phyloP scores from a whole-genome alignment of 2,113 vertebrate species.

The Leptodactylus fuscus region DNA sequence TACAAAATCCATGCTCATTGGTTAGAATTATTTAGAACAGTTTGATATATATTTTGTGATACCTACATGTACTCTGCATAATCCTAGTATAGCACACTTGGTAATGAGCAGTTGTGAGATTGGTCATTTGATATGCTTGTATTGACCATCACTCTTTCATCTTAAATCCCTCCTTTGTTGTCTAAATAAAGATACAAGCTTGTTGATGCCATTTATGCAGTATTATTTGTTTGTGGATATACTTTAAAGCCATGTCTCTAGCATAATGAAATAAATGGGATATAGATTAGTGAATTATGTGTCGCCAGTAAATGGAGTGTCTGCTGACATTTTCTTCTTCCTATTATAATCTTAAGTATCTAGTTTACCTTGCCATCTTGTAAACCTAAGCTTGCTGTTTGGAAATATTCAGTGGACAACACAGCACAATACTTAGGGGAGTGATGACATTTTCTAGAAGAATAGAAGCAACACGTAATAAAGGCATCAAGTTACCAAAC shows the following conservation, averaged over 20 bases:
- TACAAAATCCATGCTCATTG: too few species aligned
- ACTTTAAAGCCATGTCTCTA: slow-evolving; percentile 22
- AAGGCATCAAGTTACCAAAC: slow-evolving; percentile 44
- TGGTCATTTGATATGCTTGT: slow-evolving; percentile 2
- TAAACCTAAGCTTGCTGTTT: slow-evolving; percentile 28
- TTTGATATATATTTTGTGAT: too few species aligned
- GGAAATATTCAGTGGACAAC: background rate
- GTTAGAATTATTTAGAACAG: too few species aligned
- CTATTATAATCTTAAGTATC: slow-evolving; percentile 25
- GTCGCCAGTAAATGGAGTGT: background rate
- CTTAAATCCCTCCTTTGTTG: slow-evolving; percentile 8
- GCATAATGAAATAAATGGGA: background rate
- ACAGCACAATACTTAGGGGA: background rate
- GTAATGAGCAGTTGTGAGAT: background rate
- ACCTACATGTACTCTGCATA: background rate
- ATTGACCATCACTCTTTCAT: background rate
- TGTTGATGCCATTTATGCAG: background rate
- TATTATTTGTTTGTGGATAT: slow-evolving; percentile 7
- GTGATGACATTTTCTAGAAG: slow-evolving; percentile 8
- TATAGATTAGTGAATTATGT: background rate
- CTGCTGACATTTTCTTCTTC: slow-evolving; percentile 25
- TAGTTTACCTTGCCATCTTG: slow-evolving; percentile 19
- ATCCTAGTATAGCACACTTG: background rate
- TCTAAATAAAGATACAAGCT: background rate
- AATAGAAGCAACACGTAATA: slow-evolving; percentile 1